Conservation (phyloP, 1,140 invertebrate genomes). For the Bombus vancouverensis region DNA sequence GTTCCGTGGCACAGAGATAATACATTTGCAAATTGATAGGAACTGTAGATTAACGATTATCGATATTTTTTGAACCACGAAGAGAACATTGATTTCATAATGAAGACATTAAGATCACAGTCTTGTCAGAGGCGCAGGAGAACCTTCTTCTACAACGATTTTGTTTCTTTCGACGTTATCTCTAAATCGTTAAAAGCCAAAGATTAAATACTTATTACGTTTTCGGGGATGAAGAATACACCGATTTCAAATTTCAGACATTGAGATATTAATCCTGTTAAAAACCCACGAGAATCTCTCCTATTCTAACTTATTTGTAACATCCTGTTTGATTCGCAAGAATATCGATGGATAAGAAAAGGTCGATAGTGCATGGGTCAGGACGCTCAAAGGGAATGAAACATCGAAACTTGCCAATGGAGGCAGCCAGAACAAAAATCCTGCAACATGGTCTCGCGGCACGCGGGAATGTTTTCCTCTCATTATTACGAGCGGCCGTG, state of each 20-base stretch:
- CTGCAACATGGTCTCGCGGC: not conserved
- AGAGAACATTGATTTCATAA: not conserved
- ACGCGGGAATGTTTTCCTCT: conserved; percentile 51
- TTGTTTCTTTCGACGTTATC: too few species aligned
- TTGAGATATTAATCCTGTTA: too few species aligned
- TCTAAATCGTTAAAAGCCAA: too few species aligned
- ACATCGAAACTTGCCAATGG: not conserved
- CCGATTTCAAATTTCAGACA: too few species aligned
- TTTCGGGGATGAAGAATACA: too few species aligned
- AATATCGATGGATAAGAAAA: not conserved
- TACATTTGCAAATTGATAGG: not conserved
- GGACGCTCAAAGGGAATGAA: not conserved
- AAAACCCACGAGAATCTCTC: too few species aligned
- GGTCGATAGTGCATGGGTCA: too few species aligned
- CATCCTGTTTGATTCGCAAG: not conserved
- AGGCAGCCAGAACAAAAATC: not conserved
- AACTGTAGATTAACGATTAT: not conserved
- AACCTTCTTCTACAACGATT: too few species aligned
- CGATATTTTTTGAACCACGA: too few species aligned
- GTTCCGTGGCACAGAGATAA: not conserved
- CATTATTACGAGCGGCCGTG: conserved; percentile 46
- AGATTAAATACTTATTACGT: too few species aligned
- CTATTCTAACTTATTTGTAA: too few species aligned
- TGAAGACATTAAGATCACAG: not conserved
- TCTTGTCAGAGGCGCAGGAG: too few species aligned